phyloP scores from a whole-genome alignment of 2,797 vertebrate genomes.

The Paratrypauchen microcephalus region DNA sequence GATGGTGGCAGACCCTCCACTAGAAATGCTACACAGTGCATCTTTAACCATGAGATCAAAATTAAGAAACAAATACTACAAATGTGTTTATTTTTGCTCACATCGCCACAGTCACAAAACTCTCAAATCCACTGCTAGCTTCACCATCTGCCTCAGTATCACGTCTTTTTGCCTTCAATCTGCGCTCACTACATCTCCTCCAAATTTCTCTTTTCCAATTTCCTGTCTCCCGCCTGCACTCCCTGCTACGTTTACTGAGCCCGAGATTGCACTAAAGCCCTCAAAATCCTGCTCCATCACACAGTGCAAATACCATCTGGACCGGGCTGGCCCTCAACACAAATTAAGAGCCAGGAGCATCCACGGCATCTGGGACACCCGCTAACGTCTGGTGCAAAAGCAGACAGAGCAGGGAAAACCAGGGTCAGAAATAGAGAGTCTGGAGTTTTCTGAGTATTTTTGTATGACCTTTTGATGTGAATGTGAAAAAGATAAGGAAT shows the following conservation, averaged over 20 bases:
- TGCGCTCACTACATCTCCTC: slow-evolving; percentile 19
- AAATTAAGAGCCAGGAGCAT: slow-evolving; percentile 52
- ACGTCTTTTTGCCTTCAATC: slow-evolving; percentile 30
- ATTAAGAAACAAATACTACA: neutral
- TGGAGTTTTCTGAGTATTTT: slow-evolving; percentile 10
- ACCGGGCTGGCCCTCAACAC: slow-evolving; percentile 57
- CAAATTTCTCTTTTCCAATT: slow-evolving; percentile 65
- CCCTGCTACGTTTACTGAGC: slow-evolving; percentile 44
- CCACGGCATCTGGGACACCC: slow-evolving; percentile 44
- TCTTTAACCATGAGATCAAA: neutral
- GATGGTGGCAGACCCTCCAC: too few species aligned
- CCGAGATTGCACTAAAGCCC: slow-evolving; percentile 70
- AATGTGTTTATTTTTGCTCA: neutral
- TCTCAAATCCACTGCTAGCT: neutral
- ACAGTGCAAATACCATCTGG: slow-evolving; percentile 74
- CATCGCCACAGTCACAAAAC: neutral
- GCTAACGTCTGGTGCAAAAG: slow-evolving; percentile 27
- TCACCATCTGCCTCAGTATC: slow-evolving; percentile 6
- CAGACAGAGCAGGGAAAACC: slow-evolving; percentile 9
- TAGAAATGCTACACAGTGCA: too few species aligned
- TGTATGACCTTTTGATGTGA: slow-evolving; percentile 5
- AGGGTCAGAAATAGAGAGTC: slow-evolving; percentile 34
- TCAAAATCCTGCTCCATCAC: slow-evolving; percentile 70
- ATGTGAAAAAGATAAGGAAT: too few species aligned
- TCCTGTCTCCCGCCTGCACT: slow-evolving; percentile 42